Evolutionary conservation across 2,113 vertebrate genomes (phyloP).

Genomic region (Tragelaphus buxtoni): DNA sequence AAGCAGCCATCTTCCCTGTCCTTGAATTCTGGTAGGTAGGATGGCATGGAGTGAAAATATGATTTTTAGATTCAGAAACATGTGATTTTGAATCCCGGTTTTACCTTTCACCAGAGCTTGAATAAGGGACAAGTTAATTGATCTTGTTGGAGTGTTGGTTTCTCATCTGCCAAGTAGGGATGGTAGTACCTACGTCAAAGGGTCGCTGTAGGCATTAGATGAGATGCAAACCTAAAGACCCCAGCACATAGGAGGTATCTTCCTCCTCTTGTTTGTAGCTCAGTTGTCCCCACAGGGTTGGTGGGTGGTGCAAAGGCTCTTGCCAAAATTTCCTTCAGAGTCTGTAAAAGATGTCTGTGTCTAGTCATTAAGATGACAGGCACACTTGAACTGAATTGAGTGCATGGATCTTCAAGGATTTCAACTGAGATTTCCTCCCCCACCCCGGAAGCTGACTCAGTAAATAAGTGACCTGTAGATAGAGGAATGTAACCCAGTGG

Average conservation of each 20-base stretch:
- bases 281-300: background rate
- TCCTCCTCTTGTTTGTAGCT: background rate
- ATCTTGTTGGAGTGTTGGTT: background rate
- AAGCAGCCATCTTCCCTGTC: background rate
- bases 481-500: background rate
- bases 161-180: background rate
- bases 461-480: conserved; percentile 10
- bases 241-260: background rate
- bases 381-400: background rate
- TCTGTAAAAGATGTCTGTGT: background rate
- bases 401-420: background rate
- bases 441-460: background rate
- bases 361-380: background rate
- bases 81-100: background rate
- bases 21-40: background rate
- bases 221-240: background rate
- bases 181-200: background rate
- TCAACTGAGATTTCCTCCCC: background rate
- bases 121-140: background rate
- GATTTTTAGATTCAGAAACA: background rate
- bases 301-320: background rate
- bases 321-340: background rate
- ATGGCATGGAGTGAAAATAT: background rate
- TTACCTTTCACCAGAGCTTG: background rate
- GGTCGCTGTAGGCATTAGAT: background rate